Evolutionary conservation across 2,888 invertebrate genomes (phyloP), one percentile per base, ranked within the genome.

Genomic region (Coleophora deauratella): DNA sequence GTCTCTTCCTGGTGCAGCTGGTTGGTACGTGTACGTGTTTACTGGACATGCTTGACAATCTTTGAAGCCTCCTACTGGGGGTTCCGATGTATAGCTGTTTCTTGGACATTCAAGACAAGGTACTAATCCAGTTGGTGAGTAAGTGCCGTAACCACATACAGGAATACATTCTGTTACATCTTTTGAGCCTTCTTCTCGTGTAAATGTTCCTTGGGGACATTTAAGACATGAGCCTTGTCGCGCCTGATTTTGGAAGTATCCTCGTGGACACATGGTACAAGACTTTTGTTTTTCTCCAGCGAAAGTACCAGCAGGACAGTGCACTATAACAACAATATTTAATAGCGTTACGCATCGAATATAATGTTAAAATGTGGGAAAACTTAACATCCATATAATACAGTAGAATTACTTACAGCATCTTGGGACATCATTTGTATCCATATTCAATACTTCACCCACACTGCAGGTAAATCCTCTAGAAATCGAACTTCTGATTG

Each of bases 231-330:
- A 88, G 1, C 96, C 95, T 86, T 97, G 96, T 34, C 96, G 90
- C 46, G 95, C 94, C 58, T 93, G 90, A 62, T 97, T 97, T 79
- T 98, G 98, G 77, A 97, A 99, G 67, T 91, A 96, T 11, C 98
- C 99, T 57, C 92, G 89, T 1, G 95, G 93, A 68, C 99, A 99
- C 66, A 93, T 91, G 1, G 94, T 94, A 72, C 99, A 99, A 44
- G 91, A 89, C 62, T 95, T 94, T 79, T 97, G 96, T 58, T 96
- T 95, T 55, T 94, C 93, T 13, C 92, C 93, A 33, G 97, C 96
- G 62, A 91, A 97, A 0, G 98, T 97, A 59, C 99, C 99, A 54
- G 97, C 97, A 7, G 99, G 98, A 69, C 99, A 99, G 66, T 98
- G 95, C 47, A 98, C 95, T 95, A 61, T 54, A 88, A 87, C 46